Percentiles rank a stretch among this genome's conserved stretches.
phyloP scores from a whole-genome alignment of 2,888 invertebrate species.

The Noctua fimbriata region DNA sequence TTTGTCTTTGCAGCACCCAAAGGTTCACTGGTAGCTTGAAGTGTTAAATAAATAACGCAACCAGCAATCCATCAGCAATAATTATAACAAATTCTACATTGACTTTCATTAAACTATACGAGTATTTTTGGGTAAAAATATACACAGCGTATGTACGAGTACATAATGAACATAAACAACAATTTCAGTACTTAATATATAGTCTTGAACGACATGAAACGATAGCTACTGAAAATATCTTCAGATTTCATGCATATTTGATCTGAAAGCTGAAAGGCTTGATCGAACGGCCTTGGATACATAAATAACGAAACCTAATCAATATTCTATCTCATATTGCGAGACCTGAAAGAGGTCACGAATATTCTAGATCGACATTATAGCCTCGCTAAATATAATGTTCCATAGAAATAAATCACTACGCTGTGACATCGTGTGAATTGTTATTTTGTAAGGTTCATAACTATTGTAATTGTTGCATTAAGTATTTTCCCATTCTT shows the following conservation, averaged over 20 bases:
- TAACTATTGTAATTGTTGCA: neutral
- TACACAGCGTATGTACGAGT: neutral
- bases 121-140: neutral
- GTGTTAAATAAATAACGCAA: neutral
- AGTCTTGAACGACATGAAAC: neutral
- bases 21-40: too few relatives aligned
- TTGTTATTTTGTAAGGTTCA: neutral
- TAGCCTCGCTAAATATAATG: neutral
- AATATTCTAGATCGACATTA: conserved; percentile 7
- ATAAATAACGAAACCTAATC: conserved; percentile 21
- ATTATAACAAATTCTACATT: neutral
- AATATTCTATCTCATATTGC: conserved; percentile 22
- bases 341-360: neutral
- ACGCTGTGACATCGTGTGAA: neutral
- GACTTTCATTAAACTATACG: neutral
- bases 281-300: conserved; percentile 12
- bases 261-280: conserved; percentile 3
- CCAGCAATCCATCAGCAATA: neutral
- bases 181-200: neutral
- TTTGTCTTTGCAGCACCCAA: too few relatives aligned
- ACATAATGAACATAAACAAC: neutral
- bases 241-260: conserved; percentile 18
- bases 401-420: neutral
- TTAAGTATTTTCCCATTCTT: neutral
- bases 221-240: neutral